Evolutionary conservation across 2,888 invertebrate species (phyloP).

Genomic region (Agrilus cyanescens): DNA sequence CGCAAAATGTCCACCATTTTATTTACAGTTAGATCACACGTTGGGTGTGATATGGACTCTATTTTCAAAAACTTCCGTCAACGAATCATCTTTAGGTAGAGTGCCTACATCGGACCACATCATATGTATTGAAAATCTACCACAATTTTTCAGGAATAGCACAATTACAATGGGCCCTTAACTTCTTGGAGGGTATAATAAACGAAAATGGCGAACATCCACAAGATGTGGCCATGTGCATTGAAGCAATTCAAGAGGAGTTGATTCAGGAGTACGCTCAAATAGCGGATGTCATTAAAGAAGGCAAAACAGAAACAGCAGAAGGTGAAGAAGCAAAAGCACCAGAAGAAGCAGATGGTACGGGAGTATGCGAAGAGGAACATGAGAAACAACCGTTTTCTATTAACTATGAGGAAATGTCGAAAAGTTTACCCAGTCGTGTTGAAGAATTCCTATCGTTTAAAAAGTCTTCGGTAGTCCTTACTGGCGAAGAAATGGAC

Average conservation of each 20-base stretch:
- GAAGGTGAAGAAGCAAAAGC: not conserved
- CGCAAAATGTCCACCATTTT: slow-evolving; percentile 31
- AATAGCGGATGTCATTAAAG: slow-evolving; percentile 16
- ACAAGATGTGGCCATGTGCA: slow-evolving; percentile 30
- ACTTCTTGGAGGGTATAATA: slow-evolving; percentile 30
- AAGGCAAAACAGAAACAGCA: slow-evolving; percentile 1
- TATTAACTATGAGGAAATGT: slow-evolving; percentile 27
- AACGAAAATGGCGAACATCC: slow-evolving; percentile 28
- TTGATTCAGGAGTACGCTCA: slow-evolving; percentile 32
- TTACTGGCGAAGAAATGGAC: not conserved
- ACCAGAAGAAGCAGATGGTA: not conserved
- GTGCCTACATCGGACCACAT: not conserved
- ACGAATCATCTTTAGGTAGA: not conserved
- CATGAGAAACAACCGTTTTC: slow-evolving; percentile 26
- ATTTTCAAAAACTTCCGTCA: slow-evolving; percentile 21
- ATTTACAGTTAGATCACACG: slow-evolving; percentile 33
- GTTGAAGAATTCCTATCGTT: not conserved
- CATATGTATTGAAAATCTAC: slow-evolving; percentile 1
- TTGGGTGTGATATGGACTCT: slow-evolving; percentile 35
- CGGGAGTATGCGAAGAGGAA: slow-evolving; percentile 1
- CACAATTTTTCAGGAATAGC: slow-evolving; percentile 30
- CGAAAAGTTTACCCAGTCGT: slow-evolving; percentile 5
- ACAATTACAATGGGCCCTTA: slow-evolving; percentile 36
- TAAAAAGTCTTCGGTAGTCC: too few species aligned
- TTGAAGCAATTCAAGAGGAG: slow-evolving; percentile 30